These are phyloP conservation scores for Riptortus pedestris DNA, from an alignment of 1,140 invertebrate species.

Conservation along the genomic window DNA sequence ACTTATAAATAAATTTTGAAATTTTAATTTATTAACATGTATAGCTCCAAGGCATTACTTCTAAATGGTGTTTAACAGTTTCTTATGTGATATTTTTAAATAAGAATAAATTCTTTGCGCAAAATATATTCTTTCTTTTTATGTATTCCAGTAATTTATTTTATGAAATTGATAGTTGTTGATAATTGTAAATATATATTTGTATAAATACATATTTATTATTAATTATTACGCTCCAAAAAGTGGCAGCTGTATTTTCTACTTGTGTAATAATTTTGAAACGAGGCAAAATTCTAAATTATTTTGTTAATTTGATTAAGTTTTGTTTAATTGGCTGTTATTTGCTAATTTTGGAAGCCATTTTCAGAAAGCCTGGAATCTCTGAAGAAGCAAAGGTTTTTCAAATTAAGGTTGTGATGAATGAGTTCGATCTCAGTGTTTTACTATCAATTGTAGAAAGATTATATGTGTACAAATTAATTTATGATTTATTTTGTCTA, in stretches of 20 bases:
- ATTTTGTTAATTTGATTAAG: not conserved
- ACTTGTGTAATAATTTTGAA: not conserved
- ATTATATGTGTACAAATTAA: constrained; percentile 23
- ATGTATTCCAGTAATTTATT: too few relatives aligned
- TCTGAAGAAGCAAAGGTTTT: not conserved
- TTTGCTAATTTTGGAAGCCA: not conserved
- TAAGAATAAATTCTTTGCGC: too few relatives aligned
- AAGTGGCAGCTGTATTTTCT: constrained; percentile 8
- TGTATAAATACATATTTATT: not conserved
- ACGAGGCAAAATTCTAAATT: not conserved
- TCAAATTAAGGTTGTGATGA: constrained; percentile 24
- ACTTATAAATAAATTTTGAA: too few relatives aligned
- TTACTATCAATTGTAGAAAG: constrained; percentile 18
- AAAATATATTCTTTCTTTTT: too few relatives aligned
- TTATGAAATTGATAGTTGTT: not conserved
- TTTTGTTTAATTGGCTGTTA: too few relatives aligned
- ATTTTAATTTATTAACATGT: too few relatives aligned
- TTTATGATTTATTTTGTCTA: constrained; percentile 25
- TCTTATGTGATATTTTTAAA: too few relatives aligned
- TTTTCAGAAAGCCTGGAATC: constrained; percentile 9
- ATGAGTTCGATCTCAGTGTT: constrained; percentile 24
- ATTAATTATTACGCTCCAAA: constrained; percentile 1
- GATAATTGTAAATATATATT: constrained; percentile 1
- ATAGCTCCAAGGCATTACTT: too few relatives aligned
- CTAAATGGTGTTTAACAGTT: too few relatives aligned